Evolutionary conservation across 2,797 vertebrate species (phyloP), one percentile per base, ranked within the genome.

Genomic region (Bradypodion pumilum): DNA sequence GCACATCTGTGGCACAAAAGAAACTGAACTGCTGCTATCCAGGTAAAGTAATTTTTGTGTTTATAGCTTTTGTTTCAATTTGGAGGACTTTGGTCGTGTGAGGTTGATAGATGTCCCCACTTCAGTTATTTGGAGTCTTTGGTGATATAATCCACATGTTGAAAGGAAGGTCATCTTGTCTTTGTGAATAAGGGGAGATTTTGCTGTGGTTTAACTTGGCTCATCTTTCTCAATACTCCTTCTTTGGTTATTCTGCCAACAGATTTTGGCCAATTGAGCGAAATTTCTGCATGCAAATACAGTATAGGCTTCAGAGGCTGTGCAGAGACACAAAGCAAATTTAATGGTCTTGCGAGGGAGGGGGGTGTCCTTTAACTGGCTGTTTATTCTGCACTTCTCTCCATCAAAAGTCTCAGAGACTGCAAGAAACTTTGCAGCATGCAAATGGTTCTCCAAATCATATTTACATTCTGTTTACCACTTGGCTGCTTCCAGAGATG

Each of bases 21-120:
- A 97, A 97, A 89, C 96, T 98, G 32, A 97, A 94, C 92, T 99
- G 98, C 93, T 97, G 96, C 92, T 99, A 98, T 90, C 97, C 98
- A 95, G 52, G 52, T 56, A 56, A 56, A 56, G 6, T 56, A 19
- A 16, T 56, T 56, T 15, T 52, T 56, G 1, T 56, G 52, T 56
- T 56, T 3, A 56, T 56, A 56, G 10, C 5, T 56, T 19, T 5
- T 56, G 52, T 1, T 56, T 56, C 52, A 16, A 16, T 56, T 56
- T 19, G 15, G 56, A 19, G 52, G 52, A 56, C 1, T 15, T 56
- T 56, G 19, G 52, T 15, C 52, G 56, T 56, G 15, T 21, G 19
- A 56, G 52, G 52, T 5, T 56, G 21, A 56, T 21, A 56, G 52
- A 56, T 56, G 52, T 56, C 9, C 8, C 21, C 25, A 25, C 46